phyloP scores from a whole-genome alignment of 2,888 invertebrate species.

The Teleogryllus oceanicus region DNA sequence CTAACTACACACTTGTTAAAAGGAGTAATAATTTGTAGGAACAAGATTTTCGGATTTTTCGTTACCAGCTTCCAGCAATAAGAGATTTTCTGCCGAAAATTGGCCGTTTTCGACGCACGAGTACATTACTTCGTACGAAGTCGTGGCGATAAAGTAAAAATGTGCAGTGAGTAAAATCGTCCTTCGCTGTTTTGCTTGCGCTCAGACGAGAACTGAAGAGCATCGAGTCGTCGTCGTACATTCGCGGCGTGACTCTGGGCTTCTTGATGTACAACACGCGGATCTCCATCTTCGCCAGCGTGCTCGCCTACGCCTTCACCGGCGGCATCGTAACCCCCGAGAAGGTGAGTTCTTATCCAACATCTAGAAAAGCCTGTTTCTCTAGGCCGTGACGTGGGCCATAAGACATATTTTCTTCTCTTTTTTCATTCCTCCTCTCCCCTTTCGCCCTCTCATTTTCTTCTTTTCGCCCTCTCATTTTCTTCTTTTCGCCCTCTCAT shows the following conservation, averaged over 20 bases:
- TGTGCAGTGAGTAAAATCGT: neutral
- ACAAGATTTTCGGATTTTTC: no score
- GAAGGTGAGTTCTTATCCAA: constrained; percentile 42
- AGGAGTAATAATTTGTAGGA: no score
- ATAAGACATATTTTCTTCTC: no score
- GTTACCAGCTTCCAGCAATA: no score
- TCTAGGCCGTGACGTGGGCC: no score
- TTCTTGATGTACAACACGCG: constrained; percentile 68
- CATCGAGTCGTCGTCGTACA: constrained; percentile 66
- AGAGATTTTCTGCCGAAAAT: no score
- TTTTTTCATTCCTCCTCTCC: no score
- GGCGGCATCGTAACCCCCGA: constrained; percentile 65
- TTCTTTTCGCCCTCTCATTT: neutral
- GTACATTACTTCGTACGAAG: no score
- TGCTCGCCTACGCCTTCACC: constrained; percentile 59
- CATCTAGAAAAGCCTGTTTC: neutral
- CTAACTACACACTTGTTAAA: no score
- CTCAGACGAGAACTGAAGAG: constrained; percentile 65
- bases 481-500: neutral
- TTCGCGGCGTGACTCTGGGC: constrained; percentile 55
- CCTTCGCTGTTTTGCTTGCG: constrained; percentile 40
- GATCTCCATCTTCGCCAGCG: constrained; percentile 67
- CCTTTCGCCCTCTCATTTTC: neutral
- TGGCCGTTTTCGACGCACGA: no score
- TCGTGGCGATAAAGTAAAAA: no score